A percentile compares a stretch with the other conserved stretches of the same genome.
Evolutionary conservation across 2,888 invertebrate genomes (phyloP).

Genomic region (Antheraea yamamai): DNA sequence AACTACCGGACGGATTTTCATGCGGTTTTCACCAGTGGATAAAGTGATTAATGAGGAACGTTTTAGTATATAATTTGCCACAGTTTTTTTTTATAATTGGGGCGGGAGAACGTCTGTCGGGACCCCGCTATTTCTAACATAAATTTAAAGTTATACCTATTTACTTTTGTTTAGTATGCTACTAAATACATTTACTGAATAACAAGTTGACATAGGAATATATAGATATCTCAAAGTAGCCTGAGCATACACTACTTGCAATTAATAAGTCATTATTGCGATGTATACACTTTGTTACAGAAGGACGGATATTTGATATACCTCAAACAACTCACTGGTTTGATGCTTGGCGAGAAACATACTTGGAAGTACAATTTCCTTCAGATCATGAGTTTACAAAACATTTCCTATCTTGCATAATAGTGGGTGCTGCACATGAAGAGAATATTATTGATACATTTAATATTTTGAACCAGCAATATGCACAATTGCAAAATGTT

Average conservation of each 20-base stretch:
- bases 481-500: conserved; percentile 89
- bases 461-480: conserved; percentile 89
- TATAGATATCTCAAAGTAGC: not conserved
- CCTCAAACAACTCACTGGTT: conserved; percentile 95
- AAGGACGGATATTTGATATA: conserved; percentile 84
- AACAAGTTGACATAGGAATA: not conserved
- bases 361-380: conserved; percentile 92
- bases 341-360: conserved; percentile 96
- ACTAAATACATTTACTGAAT: not conserved
- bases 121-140: not conserved
- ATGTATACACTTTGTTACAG: conserved; percentile 49
- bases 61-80: too few species aligned
- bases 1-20: too few species aligned
- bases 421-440: conserved; percentile 88
- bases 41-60: too few species aligned
- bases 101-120: too few species aligned
- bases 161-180: not conserved
- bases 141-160: not conserved
- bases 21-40: too few species aligned
- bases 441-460: conserved; percentile 91
- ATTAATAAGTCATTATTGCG: not conserved
- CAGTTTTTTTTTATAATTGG: too few species aligned
- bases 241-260: not conserved
- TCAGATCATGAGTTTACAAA: conserved; percentile 98
- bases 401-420: conserved; percentile 91